Conservation (phyloP, 1,140 invertebrate species). For the Zophobas morio region DNA sequence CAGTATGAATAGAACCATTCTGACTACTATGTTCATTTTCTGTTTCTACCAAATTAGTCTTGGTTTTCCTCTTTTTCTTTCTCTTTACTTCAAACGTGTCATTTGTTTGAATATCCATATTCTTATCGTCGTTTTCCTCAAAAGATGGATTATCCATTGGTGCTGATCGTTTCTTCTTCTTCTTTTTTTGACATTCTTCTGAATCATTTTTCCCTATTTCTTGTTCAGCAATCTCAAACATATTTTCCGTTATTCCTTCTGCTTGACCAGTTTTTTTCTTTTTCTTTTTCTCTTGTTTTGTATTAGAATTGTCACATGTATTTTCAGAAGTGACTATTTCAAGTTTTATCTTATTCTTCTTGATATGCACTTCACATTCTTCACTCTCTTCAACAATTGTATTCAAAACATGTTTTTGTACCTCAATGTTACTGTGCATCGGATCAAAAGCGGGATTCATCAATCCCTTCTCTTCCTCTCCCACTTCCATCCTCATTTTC, state of each 20-base stretch:
- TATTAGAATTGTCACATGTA: not conserved
- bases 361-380: not conserved
- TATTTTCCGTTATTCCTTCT: conserved; percentile 7
- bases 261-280: conserved; percentile 25
- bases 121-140: conserved; percentile 6
- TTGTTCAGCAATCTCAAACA: not conserved
- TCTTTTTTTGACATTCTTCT: conserved; percentile 6
- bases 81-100: conserved; percentile 1
- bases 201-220: not conserved
- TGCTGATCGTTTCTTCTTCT: not conserved
- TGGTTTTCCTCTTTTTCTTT: not conserved
- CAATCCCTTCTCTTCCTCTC: conserved; percentile 50
- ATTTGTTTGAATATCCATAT: not conserved
- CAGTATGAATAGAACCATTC: conserved; percentile 20
- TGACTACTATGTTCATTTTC: conserved; percentile 15
- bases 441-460: conserved; percentile 62
- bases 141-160: conserved; percentile 6
- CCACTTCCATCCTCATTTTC: conserved; percentile 47
- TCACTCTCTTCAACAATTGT: conserved; percentile 50
- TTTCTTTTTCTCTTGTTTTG: conserved; percentile 52
- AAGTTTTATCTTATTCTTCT: conserved; percentile 7
- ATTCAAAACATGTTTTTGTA: conserved; percentile 60
- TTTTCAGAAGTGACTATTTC: not conserved
- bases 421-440: conserved; percentile 44
- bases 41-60: not conserved